A percentile compares a stretch with the other conserved stretches of the same genome.
These are phyloP conservation scores for Tetrapedia diversipes DNA, from an alignment of 2,888 invertebrate species.

Conservation along the genomic window DNA sequence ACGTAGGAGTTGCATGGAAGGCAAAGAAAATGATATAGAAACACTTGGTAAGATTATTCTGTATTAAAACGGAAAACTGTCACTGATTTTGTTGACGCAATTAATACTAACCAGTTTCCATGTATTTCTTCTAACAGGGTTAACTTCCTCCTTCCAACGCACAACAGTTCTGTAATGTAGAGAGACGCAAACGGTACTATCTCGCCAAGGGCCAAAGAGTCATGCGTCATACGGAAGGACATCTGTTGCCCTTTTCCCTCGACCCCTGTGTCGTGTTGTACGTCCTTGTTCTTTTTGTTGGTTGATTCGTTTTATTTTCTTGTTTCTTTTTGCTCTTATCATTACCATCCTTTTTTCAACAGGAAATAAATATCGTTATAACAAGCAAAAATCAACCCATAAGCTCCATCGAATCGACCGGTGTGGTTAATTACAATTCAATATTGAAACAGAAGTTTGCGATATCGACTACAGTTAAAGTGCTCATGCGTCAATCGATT, in stretches of 20 bases:
- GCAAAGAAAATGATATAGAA: not conserved
- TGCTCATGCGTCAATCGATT: slow-evolving; percentile 66
- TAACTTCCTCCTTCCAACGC: slow-evolving; percentile 35
- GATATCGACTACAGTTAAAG: slow-evolving; percentile 49
- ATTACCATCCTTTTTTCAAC: slow-evolving; percentile 31
- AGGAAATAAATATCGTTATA: slow-evolving; percentile 38
- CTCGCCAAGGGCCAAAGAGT: slow-evolving; percentile 58
- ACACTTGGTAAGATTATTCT: not conserved
- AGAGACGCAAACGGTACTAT: slow-evolving; percentile 63
- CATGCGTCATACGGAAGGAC: slow-evolving; percentile 74
- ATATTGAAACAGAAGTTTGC: slow-evolving; percentile 5
- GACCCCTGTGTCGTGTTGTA: slow-evolving; percentile 40
- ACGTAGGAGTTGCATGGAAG: not conserved
- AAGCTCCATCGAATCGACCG: slow-evolving; percentile 1
- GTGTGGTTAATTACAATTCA: not conserved
- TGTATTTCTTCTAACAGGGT: slow-evolving; percentile 17
- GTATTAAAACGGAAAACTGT: not conserved
- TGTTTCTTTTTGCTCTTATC: slow-evolving; percentile 1
- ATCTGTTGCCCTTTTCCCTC: slow-evolving; percentile 73
- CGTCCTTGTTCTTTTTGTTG: slow-evolving; percentile 15
- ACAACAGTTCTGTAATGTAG: slow-evolving; percentile 57
- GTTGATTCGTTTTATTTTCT: not conserved
- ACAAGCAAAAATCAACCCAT: not conserved
- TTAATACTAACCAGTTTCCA: slow-evolving; percentile 40
- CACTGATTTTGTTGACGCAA: slow-evolving; percentile 4